These are phyloP conservation scores for Palythoa grandiflora DNA, from an alignment of 92 coral and sea anemone species.

Conservation along the genomic window DNA sequence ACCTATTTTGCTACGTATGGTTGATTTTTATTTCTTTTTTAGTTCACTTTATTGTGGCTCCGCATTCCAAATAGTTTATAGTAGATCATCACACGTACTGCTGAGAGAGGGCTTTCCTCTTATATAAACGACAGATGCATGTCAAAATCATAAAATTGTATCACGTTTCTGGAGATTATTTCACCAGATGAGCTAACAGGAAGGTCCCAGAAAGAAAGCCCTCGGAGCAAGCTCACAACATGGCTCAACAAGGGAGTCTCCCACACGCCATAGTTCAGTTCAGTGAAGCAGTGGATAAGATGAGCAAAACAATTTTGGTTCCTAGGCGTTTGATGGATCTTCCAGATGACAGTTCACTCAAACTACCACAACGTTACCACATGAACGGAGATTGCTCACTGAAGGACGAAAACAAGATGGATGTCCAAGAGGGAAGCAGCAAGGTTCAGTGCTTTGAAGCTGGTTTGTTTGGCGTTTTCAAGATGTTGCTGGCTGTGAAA, in stretches of 20 bases:
- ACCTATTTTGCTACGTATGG: too few species aligned
- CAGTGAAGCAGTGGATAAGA: constrained; percentile 61
- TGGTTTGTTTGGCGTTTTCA: constrained; percentile 32
- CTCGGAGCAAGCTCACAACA: background rate
- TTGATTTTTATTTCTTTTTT: too few species aligned
- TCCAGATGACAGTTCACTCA: constrained; percentile 25
- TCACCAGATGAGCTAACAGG: background rate
- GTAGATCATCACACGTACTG: too few species aligned
- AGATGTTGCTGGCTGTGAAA: constrained; percentile 32
- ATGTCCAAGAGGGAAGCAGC: background rate
- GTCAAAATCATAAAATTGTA: background rate
- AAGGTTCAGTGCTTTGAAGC: background rate
- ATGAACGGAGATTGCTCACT: constrained; percentile 10
- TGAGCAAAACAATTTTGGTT: constrained; percentile 63
- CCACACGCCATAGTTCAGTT: constrained; percentile 60
- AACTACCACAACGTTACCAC: constrained; percentile 1
- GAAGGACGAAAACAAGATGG: background rate
- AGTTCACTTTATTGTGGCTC: too few species aligned
- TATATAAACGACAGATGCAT: background rate
- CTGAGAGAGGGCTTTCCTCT: too few species aligned
- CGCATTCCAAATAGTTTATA: too few species aligned
- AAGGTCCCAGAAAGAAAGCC: background rate
- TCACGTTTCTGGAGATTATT: background rate
- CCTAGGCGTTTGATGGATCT: constrained; percentile 69
- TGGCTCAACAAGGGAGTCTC: constrained; percentile 55